Base-by-base conservation (phyloP, 1,140 invertebrate species). In the Archegozetes longisetosus region DNA sequence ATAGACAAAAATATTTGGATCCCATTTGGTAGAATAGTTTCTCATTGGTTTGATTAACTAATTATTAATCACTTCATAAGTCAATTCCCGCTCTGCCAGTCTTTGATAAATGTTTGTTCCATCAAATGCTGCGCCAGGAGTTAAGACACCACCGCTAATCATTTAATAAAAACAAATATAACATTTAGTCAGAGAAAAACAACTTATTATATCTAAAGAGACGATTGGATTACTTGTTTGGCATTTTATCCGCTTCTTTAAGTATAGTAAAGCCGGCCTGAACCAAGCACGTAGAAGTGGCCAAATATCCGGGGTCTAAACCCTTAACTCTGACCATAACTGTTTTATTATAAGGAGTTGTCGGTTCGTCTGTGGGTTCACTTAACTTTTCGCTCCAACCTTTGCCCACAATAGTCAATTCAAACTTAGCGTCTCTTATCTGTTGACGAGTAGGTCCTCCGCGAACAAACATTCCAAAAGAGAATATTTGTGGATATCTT, bases 191-290 rank as follows among this genome's bases (percentile, higher is more conserved):
- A n/a, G n/a, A n/a, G n/a, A n/a, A n/a, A n/a, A n/a, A n/a, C n/a
- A n/a, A n/a, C n/a, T n/a, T n/a, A 50, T 12, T n/a, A 26, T 50
- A 49, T 55, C 3, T 27, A 3, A 6, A 40, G 6, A 55, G 6
- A 48, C 4, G 26, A 53, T 32, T 29, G 2, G 12, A 55, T 73
- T 72, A 87, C 84, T 71, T 74, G 40, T 73, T 68, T 0, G 86
- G 86, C 73, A 93, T 79, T 67, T 84, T 84, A 53, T 84, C 75
- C 54, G 70, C 72, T 70, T 95, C 86, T 46, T 79, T 79, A 0
- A 94, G 72, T 60, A 94, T 75, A 14, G 79, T 84, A 51, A 88
- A 64, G 0, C 81, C 90, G 53, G 81, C 76, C 57, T 82, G 75
- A 2, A 92, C 67, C 61, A 88, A 67, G 53, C 77, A 76, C n/a